Percentiles rank a stretch among this genome's conserved stretches.
Evolutionary conservation across 2,113 vertebrate genomes (phyloP).

Genomic region (Silurus glanis): DNA sequence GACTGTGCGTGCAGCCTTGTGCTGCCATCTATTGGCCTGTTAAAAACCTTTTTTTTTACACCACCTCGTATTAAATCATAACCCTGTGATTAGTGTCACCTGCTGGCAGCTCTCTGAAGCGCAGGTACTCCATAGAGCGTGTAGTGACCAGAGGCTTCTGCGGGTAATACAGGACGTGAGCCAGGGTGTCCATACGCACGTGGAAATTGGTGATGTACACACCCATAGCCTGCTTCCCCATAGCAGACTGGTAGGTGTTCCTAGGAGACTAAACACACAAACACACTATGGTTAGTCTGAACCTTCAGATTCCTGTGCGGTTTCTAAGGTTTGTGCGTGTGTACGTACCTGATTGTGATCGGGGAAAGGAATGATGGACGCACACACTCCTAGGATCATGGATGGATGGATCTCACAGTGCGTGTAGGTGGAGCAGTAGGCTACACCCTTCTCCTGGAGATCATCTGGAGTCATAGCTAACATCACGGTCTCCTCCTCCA

Average conservation of each 20-base stretch:
- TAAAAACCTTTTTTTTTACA: too few species aligned
- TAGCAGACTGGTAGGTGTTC: constrained; percentile 98
- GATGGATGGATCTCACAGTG: constrained; percentile 98
- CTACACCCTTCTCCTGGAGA: constrained; percentile 96
- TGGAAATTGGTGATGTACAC: constrained; percentile 99
- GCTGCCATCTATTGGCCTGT: too few species aligned
- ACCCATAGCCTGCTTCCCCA: constrained; percentile 99
- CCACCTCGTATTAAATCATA: neutral
- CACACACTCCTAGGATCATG: constrained; percentile 98
- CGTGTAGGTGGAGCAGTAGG: constrained; percentile 95
- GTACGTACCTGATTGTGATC: constrained; percentile 94
- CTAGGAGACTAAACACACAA: constrained; percentile 84
- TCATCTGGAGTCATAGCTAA: constrained; percentile 98
- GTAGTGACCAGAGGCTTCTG: constrained; percentile 98
- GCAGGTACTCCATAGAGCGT: constrained; percentile 94
- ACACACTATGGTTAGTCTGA: neutral
- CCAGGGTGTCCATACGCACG: constrained; percentile 95
- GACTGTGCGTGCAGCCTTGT: too few species aligned
- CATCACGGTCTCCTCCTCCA: constrained; percentile 98
- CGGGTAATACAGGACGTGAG: constrained; percentile 96
- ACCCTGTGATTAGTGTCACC: constrained; percentile 64
- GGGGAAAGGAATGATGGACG: constrained; percentile 97
- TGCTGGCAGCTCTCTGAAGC: constrained; percentile 94
- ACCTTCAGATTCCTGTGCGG: too few species aligned
- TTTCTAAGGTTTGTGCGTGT: neutral